Conservation (phyloP, 1,140 invertebrate genomes). For the Acromyrmex echinatior region DNA sequence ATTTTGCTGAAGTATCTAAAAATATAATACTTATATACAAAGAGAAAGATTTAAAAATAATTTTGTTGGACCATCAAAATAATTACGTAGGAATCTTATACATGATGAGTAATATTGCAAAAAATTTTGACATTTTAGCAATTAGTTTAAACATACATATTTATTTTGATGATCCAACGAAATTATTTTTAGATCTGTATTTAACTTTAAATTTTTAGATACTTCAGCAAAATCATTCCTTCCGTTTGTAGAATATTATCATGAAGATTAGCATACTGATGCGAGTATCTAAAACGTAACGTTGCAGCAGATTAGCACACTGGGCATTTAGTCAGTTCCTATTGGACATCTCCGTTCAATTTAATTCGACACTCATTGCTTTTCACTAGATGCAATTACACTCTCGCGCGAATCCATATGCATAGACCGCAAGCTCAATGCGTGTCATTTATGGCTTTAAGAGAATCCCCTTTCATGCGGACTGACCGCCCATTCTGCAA, state of each 20-base stretch:
- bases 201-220: too few relatives aligned
- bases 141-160: too few relatives aligned
- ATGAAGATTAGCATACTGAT: neutral
- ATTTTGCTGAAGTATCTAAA: too few relatives aligned
- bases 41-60: too few relatives aligned
- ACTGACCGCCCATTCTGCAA: neutral
- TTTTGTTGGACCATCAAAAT: too few relatives aligned
- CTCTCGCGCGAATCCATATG: neutral
- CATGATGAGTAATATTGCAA: too few relatives aligned
- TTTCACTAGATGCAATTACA: constrained; percentile 22
- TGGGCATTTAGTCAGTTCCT: neutral
- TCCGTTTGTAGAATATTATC: neutral
- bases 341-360: neutral
- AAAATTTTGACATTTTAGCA: too few relatives aligned
- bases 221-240: too few relatives aligned
- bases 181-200: too few relatives aligned
- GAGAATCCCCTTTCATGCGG: constrained; percentile 20
- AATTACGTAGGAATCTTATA: too few relatives aligned
- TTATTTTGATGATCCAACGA: too few relatives aligned
- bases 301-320: neutral
- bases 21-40: too few relatives aligned
- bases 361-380: constrained; percentile 43
- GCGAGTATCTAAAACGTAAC: neutral
- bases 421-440: constrained; percentile 26
- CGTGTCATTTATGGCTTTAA: constrained; percentile 37